Base-by-base conservation (phyloP, 2,888 invertebrate genomes). In the Eupeodes luniger region DNA sequence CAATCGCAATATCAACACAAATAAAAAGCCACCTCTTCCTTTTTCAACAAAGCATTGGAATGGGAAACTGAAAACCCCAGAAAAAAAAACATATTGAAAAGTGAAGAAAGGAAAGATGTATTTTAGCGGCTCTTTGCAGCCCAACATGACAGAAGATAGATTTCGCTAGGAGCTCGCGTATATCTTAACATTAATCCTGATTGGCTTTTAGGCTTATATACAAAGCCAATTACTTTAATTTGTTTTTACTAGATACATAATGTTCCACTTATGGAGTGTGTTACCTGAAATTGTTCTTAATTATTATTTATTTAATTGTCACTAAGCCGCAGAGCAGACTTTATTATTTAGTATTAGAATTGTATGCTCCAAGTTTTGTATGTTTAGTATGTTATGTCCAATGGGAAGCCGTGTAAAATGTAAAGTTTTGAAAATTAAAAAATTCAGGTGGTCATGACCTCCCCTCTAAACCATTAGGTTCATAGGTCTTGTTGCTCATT, bases 171-270 rank as follows among this genome's bases (percentile, higher is more conserved):
- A 77, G 67, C 62, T 40, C 61, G 79, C 62, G 67, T 79, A 69
- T 80, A 69, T 75, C n/a, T 84, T 69, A 80, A 62, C 64, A 72
- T 70, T 69, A 85, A 85, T 81, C 70, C 66, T 76, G 76, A 36
- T 51, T 55, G 51, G 64, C 72, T 85, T 81, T 81, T 44, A 47
- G 64, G 74, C 67, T 85, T 81, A 81, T 67, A 81, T 85, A 78
- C 74, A 81, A 81, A 81, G 77, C 74, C 77, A 66, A 74, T 81
- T 62, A 72, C 59, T 57, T 57, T 5, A 10, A 27, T 57, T 27
- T 27, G 27, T 57, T 27, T 27, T 27, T 27, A 27, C 27, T 27
- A 27, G 27, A 3, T 27, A 27, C 27, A 27, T 27, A 27, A 3
- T 27, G 2, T 27, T 27, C 27, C 27, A 27, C 27, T 3, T 27